Base-by-base conservation (phyloP, 2,888 invertebrate species). In the Heliconius charithonia region DNA sequence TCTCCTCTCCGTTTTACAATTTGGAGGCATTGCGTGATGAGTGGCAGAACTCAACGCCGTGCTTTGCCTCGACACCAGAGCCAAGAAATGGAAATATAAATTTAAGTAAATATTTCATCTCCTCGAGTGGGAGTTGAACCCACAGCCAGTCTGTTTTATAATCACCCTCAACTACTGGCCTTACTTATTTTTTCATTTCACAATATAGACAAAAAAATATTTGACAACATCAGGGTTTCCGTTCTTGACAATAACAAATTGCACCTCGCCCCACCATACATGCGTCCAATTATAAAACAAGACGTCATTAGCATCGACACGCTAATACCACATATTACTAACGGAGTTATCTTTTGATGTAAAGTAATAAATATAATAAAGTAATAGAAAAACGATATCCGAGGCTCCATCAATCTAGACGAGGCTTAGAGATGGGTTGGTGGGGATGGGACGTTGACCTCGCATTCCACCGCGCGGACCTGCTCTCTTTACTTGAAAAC, bases 391-490 rank as follows among this genome's bases (percentile, higher is more conserved):
- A 85, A 87, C 89, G 89, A 89, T 90, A 87, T 89, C 86, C 84
- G 88, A 86, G 87, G 83, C 79, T 88, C 87, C 89, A 93, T 93
- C 91, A 91, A 93, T 93, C 92, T 92, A 91, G 89, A 85, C 89
- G 92, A 90, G 90, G 89, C 88, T 91, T 90, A 89, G 92, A 92
- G 90, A 90, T 90, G 88, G 85, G 77, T 81, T 79, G 79, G 79
- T 88, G 91, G 88, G 91, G 83, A 81, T 83, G 89, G 94, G 92
- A 83, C 94, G 92, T 84, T 93, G 94, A 95, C 94, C 95, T 88
- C 87, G 90, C 93, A 94, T 94, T 94, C 94, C 94, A 89, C 88
- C 88, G 89, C 90, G 89, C 86, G 87, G 91, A 91, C 93, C 91
- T 92, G 93, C 91, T 92, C 93, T 93, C 92, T 89, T 93, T 93